A percentile compares a stretch with the other conserved stretches of the same genome.
phyloP scores from a whole-genome alignment of 1,140 invertebrate species.

The Eumaeus atala region DNA sequence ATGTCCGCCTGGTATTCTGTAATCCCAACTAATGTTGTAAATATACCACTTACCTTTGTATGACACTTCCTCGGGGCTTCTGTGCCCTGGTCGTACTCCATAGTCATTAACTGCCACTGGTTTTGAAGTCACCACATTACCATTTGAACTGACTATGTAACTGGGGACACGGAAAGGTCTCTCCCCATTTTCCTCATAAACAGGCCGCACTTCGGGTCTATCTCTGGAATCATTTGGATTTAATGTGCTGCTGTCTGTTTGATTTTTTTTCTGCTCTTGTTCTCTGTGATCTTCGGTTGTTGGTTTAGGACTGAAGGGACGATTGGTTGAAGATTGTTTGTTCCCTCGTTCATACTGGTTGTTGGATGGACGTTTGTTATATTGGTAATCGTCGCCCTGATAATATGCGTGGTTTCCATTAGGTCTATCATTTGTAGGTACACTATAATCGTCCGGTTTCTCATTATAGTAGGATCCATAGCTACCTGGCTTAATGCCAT shows the following conservation, averaged over 20 bases:
- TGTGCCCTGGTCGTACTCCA: slow-evolving; percentile 30
- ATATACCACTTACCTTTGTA: slow-evolving; percentile 46
- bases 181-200: slow-evolving; percentile 48
- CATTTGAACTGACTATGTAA: slow-evolving; percentile 42
- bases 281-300: slow-evolving; percentile 16
- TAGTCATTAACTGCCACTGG: slow-evolving; percentile 50
- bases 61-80: slow-evolving; percentile 27
- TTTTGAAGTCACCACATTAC: slow-evolving; percentile 47
- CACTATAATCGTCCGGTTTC: no score
- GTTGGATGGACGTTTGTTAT: slow-evolving; percentile 10
- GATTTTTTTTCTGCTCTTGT: slow-evolving; percentile 27
- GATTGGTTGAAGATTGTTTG: slow-evolving; percentile 16
- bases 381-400: no score
- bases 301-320: slow-evolving; percentile 9
- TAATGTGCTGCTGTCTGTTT: slow-evolving; percentile 5
- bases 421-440: slow-evolving; percentile 15
- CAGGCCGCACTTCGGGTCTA: slow-evolving; percentile 42
- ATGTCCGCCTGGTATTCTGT: no score
- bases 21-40: not conserved
- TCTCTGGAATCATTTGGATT: slow-evolving; percentile 13
- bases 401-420: not conserved
- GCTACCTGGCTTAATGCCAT: slow-evolving; percentile 29
- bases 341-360: slow-evolving; percentile 16
- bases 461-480: slow-evolving; percentile 15
- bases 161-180: slow-evolving; percentile 45